A percentile compares a stretch with the other conserved stretches of the same genome.
These are phyloP conservation scores for Eustalomyia histrio DNA, from an alignment of 2,888 invertebrate genomes.

Conservation along the genomic window DNA sequence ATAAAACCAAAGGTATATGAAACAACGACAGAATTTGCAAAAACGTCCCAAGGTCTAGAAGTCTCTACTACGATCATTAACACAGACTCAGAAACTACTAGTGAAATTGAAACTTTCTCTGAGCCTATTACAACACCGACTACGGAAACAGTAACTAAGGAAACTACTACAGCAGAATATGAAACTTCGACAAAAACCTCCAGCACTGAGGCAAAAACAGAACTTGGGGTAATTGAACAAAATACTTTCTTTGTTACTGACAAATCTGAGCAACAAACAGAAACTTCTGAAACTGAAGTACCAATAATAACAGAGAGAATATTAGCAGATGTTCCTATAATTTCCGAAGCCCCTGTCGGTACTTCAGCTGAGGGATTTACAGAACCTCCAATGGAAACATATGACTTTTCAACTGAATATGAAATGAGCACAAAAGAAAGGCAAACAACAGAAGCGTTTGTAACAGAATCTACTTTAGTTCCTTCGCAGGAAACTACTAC, in stretches of 20 bases:
- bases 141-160: background rate
- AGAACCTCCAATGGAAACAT: background rate
- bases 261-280: background rate
- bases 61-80: background rate
- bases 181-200: background rate
- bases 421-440: background rate
- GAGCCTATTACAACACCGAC: background rate
- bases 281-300: background rate
- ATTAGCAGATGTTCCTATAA: background rate
- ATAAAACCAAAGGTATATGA: background rate
- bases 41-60: no score
- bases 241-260: background rate
- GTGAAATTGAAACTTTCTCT: background rate
- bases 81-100: background rate
- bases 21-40: background rate
- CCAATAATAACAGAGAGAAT: background rate
- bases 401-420: slow-evolving; percentile 11
- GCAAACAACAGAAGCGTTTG: background rate
- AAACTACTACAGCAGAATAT: background rate
- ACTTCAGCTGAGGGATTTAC: background rate
- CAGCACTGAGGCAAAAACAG: background rate
- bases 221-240: background rate
- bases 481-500: no score
- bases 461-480: no score
- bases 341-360: background rate